These are phyloP conservation scores for Sorex maritimensis DNA, from an alignment of 2,797 vertebrate genomes.

Conservation along the genomic window DNA sequence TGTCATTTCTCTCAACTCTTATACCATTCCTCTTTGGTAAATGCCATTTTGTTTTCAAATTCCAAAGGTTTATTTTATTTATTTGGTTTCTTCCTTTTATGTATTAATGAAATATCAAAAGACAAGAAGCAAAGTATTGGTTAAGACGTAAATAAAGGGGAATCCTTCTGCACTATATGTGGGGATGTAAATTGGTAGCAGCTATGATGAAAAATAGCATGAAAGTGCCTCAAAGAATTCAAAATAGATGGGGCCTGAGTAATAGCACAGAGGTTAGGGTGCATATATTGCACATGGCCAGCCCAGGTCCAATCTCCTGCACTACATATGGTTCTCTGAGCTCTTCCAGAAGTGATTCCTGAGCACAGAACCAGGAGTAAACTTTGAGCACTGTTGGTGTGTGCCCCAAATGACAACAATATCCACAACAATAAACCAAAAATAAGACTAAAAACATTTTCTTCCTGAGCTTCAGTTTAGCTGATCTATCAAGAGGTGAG, in stretches of 20 bases:
- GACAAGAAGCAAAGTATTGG: not conserved
- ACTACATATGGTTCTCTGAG: no score
- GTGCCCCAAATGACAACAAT: no score
- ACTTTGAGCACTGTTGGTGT: no score
- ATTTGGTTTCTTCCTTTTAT: not conserved
- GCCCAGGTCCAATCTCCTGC: no score
- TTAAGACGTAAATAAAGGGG: not conserved
- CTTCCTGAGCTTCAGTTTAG: no score
- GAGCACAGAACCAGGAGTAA: no score
- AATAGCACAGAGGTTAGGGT: no score
- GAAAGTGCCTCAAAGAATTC: not conserved
- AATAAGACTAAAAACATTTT: no score
- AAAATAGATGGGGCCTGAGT: not conserved
- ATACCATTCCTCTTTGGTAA: not conserved
- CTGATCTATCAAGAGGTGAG: no score
- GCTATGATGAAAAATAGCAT: not conserved
- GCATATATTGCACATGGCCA: no score
- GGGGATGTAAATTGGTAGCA: not conserved
- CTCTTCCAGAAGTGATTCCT: no score
- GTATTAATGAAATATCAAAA: not conserved
- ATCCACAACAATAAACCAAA: no score
- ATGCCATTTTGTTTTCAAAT: not conserved
- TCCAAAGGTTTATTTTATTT: not conserved
- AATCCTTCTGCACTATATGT: not conserved
- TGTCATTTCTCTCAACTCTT: not conserved